A percentile compares a stretch with the other conserved stretches of the same genome.
phyloP scores from a whole-genome alignment of 2,113 vertebrate species.

The Eurystomus gularis region DNA sequence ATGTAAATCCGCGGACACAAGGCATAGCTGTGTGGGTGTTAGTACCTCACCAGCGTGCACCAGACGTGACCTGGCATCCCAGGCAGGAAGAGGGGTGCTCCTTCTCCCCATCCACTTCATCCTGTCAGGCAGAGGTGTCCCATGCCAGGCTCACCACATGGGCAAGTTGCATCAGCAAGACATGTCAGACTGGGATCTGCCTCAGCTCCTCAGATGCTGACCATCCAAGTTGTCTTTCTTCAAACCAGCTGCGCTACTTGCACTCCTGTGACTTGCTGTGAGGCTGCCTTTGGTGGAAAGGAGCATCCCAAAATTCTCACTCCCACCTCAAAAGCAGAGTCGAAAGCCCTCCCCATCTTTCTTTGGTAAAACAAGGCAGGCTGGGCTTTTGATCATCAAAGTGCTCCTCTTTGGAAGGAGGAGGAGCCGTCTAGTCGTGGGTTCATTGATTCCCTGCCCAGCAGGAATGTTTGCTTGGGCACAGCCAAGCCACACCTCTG shows the following conservation, averaged over 20 bases:
- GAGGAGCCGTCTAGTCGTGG: slow-evolving; percentile 13
- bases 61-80: rapidly evolving
- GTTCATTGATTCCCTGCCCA: slow-evolving; percentile 44
- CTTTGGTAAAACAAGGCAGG: not conserved
- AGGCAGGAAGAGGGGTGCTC: not conserved
- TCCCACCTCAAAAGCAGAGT: not conserved
- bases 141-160: not conserved
- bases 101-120: not conserved
- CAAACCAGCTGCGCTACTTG: not conserved
- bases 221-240: not conserved
- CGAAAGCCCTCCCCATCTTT: not conserved
- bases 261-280: not conserved
- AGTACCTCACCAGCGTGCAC: rapidly evolving
- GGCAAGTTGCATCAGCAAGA: not conserved
- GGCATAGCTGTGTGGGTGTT: not conserved
- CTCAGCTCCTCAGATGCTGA: not conserved
- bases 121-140: not conserved
- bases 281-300: not conserved
- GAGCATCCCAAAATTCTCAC: not conserved
- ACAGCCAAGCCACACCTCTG: slow-evolving; percentile 51
- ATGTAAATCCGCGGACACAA: not conserved
- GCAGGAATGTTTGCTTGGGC: slow-evolving; percentile 43
- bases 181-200: not conserved
- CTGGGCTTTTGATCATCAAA: slow-evolving; percentile 20
- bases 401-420: slow-evolving; percentile 9